phyloP scores from a whole-genome alignment of 2,797 vertebrate species.

The Lacerta bilineata region DNA sequence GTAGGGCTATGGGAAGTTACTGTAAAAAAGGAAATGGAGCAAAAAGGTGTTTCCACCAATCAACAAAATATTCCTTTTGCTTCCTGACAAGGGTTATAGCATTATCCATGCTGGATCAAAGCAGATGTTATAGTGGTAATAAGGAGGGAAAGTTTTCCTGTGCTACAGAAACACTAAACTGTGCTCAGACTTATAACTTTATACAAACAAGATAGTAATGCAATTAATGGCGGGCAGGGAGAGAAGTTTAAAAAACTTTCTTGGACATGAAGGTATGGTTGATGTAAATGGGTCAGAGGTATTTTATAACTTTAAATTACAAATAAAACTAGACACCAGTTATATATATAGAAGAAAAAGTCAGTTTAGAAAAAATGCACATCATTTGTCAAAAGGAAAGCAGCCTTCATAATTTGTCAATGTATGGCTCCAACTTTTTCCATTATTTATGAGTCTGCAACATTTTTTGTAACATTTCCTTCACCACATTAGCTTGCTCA shows the following conservation, averaged over 20 bases:
- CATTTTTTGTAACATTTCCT: fast-evolving
- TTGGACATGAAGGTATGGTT: not conserved
- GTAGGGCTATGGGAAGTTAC: no score
- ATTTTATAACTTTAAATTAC: conserved; percentile 26
- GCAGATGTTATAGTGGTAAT: not conserved
- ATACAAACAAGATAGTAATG: conserved; percentile 29
- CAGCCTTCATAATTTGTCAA: not conserved
- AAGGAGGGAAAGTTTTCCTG: not conserved
- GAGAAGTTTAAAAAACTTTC: conserved; percentile 21
- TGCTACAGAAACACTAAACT: conserved; percentile 18
- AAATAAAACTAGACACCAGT: conserved; percentile 25
- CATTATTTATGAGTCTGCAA: not conserved
- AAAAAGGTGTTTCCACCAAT: not conserved
- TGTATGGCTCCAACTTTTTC: conserved; percentile 12
- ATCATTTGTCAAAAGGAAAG: conserved; percentile 15
- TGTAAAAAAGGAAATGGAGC: not conserved
- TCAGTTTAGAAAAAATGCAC: conserved; percentile 5
- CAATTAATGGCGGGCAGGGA: conserved; percentile 32
- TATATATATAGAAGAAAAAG: conserved; percentile 14
- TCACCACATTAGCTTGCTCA: conserved; percentile 14
- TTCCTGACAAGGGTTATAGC: not conserved
- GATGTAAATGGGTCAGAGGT: conserved; percentile 11
- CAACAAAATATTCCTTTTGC: not conserved
- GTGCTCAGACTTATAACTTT: conserved; percentile 27
- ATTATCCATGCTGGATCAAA: not conserved